Evolutionary conservation across 2,797 vertebrate species (phyloP), one percentile per base, ranked within the genome.

Genomic region (Lacerta bilineata): DNA sequence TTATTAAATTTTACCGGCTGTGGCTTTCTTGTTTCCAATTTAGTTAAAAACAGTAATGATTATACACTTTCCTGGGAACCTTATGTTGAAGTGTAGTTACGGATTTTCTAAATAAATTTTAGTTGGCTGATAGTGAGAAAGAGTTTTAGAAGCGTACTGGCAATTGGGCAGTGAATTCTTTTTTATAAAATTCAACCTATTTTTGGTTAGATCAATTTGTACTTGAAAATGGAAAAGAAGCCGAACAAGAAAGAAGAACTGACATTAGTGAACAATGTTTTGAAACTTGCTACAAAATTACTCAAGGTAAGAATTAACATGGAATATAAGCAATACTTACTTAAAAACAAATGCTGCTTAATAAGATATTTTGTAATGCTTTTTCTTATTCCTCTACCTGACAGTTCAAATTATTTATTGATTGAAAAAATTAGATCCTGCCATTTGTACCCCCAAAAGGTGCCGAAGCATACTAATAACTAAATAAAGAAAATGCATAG

Each of bases 161-260:
- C 8, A 68, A 17, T 2, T 89, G 94, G 50, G n/a, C 85, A 81
- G 86, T 87, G 0, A 80, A 90, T 91, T 87, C 10, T 1, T 90
- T 61, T 87, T 27, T 33, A 84, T 11, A 66, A 61, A 77, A 5
- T 64, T 88, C 74, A 3, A 74, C 5, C 72, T 92, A 90, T 82
- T 27, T 88, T 90, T 89, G 85, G 39, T 91, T 94, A 98, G 99
- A 99, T 99, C 95, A 99, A 99, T 94, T 95, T 99, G 95, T 99
- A 99, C 96, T 98, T 99, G 97, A 99, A 99, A 97, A 99, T 99
- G 99, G 99, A 99, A 97, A 99, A 99, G 97, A 99, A 99, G 93
- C 99, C 99, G 90, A 99, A 99, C 96, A 99, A 99, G 96, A 99
- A 99, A 90, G 99, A 99, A 88, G 99, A 99, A 92, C 97, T 99